Conservation (phyloP, 2,113 vertebrate genomes). For the Notothenia rossii region DNA sequence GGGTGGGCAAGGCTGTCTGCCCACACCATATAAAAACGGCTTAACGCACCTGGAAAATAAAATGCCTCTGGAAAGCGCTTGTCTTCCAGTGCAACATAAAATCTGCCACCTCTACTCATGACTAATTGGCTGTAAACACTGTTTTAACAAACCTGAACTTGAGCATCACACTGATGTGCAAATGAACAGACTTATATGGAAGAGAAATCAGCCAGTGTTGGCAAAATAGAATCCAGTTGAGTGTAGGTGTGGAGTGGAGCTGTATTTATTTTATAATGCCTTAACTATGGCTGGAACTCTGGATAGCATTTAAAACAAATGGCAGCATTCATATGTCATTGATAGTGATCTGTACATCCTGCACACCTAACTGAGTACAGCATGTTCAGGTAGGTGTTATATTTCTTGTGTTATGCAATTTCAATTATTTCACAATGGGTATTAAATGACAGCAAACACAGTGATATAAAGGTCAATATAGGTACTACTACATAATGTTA, state of each 20-base stretch:
- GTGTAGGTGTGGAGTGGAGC: conserved; percentile 24
- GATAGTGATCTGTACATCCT: not conserved
- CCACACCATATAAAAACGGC: conserved; percentile 68
- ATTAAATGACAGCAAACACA: not conserved
- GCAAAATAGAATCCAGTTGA: conserved; percentile 8
- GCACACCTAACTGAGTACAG: not conserved
- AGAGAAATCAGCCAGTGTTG: conserved; percentile 35
- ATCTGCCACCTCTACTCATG: conserved; percentile 52
- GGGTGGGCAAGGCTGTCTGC: conserved; percentile 65
- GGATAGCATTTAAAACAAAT: not conserved
- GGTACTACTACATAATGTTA: not conserved
- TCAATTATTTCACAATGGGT: not conserved
- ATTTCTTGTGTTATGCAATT: conserved; percentile 6
- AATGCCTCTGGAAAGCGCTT: conserved; percentile 64
- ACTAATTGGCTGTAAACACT: conserved; percentile 80
- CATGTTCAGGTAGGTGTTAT: not conserved
- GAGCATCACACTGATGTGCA: conserved; percentile 53
- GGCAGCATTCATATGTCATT: not conserved
- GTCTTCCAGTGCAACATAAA: conserved; percentile 63
- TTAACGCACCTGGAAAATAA: conserved; percentile 75
- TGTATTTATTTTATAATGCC: conserved; percentile 28
- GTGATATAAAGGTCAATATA: not conserved
- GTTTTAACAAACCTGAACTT: conserved; percentile 67
- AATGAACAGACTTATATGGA: conserved; percentile 54
- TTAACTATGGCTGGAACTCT: not conserved